phyloP scores from a whole-genome alignment of 2,888 invertebrate genomes.

The Cephus sareptanus region DNA sequence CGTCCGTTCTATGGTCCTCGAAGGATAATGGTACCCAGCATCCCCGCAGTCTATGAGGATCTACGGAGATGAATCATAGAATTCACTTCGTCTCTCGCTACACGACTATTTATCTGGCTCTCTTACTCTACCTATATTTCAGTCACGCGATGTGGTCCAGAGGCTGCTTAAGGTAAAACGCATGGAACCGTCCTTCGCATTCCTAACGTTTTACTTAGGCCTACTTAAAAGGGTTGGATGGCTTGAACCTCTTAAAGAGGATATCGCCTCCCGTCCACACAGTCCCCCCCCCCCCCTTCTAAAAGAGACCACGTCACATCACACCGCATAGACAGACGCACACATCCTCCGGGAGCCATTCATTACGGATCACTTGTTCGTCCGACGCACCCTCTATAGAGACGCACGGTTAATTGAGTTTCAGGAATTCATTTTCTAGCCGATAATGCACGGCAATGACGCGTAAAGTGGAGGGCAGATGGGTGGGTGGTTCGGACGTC shows the following conservation, averaged over 20 bases:
- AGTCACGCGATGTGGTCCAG: too few species aligned
- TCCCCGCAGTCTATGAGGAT: too few species aligned
- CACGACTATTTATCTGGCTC: too few species aligned
- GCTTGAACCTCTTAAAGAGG: constrained; percentile 43
- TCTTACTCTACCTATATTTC: too few species aligned
- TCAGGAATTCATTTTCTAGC: constrained; percentile 52
- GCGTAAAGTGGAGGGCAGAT: too few species aligned
- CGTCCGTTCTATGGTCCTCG: too few species aligned
- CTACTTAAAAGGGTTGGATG: constrained; percentile 49
- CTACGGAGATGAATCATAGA: too few species aligned
- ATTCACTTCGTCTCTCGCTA: too few species aligned
- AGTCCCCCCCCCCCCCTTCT: too few species aligned
- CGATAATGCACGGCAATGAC: constrained; percentile 37
- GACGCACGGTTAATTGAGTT: constrained; percentile 52
- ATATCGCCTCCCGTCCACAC: constrained; percentile 29
- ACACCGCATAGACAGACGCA: not conserved
- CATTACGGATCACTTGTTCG: constrained; percentile 31
- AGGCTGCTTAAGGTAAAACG: too few species aligned
- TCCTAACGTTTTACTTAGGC: constrained; percentile 47
- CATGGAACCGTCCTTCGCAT: constrained; percentile 30
- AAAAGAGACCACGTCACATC: constrained; percentile 27
- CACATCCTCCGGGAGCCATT: constrained; percentile 27
- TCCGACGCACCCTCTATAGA: constrained; percentile 17
- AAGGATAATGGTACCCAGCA: too few species aligned
- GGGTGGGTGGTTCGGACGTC: constrained; percentile 14